phyloP scores from a whole-genome alignment of 2,113 vertebrate species.

The Phylloscopus trochilus region DNA sequence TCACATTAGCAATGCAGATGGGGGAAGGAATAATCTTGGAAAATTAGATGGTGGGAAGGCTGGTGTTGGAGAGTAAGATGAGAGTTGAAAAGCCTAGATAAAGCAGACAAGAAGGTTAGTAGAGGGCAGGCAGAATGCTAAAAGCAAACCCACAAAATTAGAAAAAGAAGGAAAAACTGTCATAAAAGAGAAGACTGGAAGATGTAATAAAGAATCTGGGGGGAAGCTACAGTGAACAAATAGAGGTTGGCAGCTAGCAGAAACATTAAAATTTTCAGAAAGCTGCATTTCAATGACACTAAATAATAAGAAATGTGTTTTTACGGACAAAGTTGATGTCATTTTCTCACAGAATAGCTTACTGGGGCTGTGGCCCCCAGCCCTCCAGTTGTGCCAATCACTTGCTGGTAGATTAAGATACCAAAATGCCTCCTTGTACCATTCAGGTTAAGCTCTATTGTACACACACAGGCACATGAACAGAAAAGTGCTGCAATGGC shows the following conservation, averaged over 20 bases:
- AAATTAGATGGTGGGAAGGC: not conserved
- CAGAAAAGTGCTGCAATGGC: not conserved
- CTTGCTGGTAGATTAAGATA: not conserved
- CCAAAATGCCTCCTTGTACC: not conserved
- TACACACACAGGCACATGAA: not conserved
- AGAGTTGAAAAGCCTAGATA: not conserved
- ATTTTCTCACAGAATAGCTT: not conserved
- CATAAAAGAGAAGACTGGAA: not conserved
- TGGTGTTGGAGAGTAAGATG: not conserved
- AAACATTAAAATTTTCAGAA: not conserved
- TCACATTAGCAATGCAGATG: slow-evolving; percentile 44
- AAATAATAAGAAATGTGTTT: not conserved
- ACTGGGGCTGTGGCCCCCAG: not conserved
- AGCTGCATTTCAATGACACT: not conserved
- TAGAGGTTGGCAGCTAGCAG: not conserved
- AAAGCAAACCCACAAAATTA: not conserved
- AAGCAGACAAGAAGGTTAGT: not conserved
- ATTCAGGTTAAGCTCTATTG: not conserved
- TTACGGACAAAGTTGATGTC: not conserved
- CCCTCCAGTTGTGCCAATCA: not conserved
- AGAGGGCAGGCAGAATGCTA: not conserved
- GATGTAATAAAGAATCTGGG: not conserved
- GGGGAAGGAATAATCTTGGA: not conserved
- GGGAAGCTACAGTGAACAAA: not conserved
- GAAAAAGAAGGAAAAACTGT: not conserved